phyloP scores from a whole-genome alignment of 1,140 invertebrate genomes.

The Metaphire vulgaris region DNA sequence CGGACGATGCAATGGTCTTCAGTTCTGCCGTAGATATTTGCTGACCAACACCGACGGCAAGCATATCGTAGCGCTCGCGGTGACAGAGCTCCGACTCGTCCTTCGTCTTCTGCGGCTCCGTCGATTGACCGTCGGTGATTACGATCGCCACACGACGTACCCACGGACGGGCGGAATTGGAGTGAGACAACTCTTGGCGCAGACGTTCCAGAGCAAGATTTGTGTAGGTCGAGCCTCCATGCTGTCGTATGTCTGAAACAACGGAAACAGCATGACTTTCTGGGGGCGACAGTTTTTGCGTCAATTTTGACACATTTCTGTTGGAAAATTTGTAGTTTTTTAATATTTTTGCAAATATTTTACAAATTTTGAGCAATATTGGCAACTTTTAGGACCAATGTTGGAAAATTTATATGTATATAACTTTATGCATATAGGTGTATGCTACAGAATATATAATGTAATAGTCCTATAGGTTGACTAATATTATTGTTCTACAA shows the following conservation, averaged over 20 bases:
- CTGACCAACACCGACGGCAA: background rate
- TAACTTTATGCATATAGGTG: too few species aligned
- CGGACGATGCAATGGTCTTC: background rate
- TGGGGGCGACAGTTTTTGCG: too few species aligned
- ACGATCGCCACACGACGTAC: slow-evolving; percentile 3
- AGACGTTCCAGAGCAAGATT: background rate
- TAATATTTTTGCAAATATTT: too few species aligned
- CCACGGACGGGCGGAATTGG: background rate
- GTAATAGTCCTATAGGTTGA: too few species aligned
- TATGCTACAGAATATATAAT: too few species aligned
- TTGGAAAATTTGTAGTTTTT: too few species aligned
- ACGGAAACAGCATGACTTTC: too few species aligned
- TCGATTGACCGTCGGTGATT: slow-evolving; percentile 8
- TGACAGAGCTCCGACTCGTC: background rate
- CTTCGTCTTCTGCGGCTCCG: background rate
- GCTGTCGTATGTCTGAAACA: background rate
- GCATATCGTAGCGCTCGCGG: background rate
- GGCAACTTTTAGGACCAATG: too few species aligned
- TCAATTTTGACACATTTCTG: too few species aligned
- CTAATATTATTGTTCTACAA: too few species aligned
- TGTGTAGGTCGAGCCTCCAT: background rate
- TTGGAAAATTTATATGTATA: too few species aligned
- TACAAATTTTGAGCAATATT: too few species aligned
- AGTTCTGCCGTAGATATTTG: background rate
- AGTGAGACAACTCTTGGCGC: background rate